Conservation (phyloP, 2,113 vertebrate genomes). For the Oreochromis spilurus region DNA sequence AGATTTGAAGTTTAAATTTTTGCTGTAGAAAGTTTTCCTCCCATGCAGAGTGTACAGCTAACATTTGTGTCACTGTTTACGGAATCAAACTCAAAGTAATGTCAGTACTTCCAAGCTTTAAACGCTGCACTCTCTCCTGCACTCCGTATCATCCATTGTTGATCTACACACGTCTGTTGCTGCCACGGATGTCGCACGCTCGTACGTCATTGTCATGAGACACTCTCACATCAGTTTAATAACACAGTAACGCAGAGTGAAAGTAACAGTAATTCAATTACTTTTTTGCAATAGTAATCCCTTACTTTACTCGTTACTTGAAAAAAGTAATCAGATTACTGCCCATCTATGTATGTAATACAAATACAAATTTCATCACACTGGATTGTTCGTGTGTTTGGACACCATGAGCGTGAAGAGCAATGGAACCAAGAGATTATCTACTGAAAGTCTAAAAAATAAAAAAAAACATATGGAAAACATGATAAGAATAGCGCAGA, state of each 20-base stretch:
- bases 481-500: neutral
- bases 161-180: too few species aligned
- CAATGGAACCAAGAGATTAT: neutral
- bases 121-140: too few species aligned
- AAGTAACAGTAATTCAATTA: too few species aligned
- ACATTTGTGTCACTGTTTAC: neutral
- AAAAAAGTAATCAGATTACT: too few species aligned
- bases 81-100: neutral
- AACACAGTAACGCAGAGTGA: too few species aligned
- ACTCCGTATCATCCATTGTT: too few species aligned
- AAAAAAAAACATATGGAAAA: neutral
- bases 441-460: neutral
- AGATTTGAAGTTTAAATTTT: neutral
- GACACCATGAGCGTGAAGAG: neutral
- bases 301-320: too few species aligned
- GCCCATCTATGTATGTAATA: neutral
- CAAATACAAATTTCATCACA: neutral
- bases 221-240: too few species aligned
- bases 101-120: too few species aligned
- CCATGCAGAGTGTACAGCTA: neutral
- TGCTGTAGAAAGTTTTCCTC: neutral
- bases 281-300: too few species aligned
- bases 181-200: too few species aligned
- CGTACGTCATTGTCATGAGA: too few species aligned
- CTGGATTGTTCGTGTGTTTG: neutral